A percentile compares a stretch with the other conserved stretches of the same genome.
phyloP scores from a whole-genome alignment of 2,113 vertebrate species.

The Ramphastos sulfuratus region DNA sequence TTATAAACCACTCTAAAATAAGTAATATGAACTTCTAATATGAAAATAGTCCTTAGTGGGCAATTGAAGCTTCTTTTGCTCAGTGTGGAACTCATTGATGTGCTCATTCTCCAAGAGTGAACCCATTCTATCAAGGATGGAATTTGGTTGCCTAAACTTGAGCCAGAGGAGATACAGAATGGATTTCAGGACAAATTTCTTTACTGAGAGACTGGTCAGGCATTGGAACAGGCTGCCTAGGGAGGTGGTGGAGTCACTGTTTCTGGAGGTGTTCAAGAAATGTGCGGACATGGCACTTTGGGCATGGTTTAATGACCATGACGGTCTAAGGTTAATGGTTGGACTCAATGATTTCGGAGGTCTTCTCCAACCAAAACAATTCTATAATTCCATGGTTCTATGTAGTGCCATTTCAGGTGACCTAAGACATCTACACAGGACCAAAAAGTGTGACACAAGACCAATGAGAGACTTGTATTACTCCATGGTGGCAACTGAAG shows the following conservation, averaged over 20 bases:
- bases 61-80: not conserved
- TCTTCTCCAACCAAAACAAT: too few relatives aligned
- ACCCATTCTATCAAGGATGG: not conserved
- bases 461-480: not conserved
- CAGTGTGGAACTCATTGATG: not conserved
- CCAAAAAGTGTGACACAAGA: not conserved
- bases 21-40: not conserved
- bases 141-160: not conserved
- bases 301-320: too few relatives aligned
- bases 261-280: too few relatives aligned
- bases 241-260: too few relatives aligned
- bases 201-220: too few relatives aligned
- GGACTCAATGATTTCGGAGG: too few relatives aligned
- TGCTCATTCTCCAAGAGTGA: not conserved
- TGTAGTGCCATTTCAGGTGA: not conserved
- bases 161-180: too few relatives aligned
- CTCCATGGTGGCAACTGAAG: not conserved
- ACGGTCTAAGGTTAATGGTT: too few relatives aligned
- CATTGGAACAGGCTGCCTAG: too few relatives aligned
- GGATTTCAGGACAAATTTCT: too few relatives aligned
- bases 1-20: not conserved
- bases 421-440: not conserved
- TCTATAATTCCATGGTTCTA: too few relatives aligned
- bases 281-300: too few relatives aligned
- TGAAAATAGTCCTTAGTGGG: not conserved